These are phyloP conservation scores for Rhodophaea formosa DNA, from an alignment of 2,888 invertebrate species.

Conservation along the genomic window DNA sequence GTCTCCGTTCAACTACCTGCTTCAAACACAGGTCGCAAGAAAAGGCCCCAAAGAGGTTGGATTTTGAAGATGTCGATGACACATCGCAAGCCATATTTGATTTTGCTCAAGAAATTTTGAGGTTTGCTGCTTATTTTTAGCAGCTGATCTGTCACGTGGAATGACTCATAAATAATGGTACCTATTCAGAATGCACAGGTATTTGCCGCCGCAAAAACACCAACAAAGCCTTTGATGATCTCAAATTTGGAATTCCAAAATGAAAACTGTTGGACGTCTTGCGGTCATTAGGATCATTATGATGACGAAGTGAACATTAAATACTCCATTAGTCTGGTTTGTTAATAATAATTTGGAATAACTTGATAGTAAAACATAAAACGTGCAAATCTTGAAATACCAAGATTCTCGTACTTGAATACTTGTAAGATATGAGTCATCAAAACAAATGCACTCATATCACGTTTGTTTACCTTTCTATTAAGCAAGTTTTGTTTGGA, in stretches of 20 bases:
- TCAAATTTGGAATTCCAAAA: constrained; percentile 22
- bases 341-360: not conserved
- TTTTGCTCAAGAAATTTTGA: constrained; percentile 34
- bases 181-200: constrained; percentile 31
- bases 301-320: not conserved
- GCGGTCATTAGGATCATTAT: not conserved
- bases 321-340: not conserved
- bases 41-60: constrained; percentile 41
- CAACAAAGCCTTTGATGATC: constrained; percentile 27
- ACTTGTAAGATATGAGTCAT: constrained; percentile 4
- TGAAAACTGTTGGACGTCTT: not conserved
- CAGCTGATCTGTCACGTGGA: constrained; percentile 46
- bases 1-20: constrained; percentile 64
- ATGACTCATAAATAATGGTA: constrained; percentile 43
- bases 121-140: constrained; percentile 41
- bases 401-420: not conserved
- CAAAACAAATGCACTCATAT: constrained; percentile 15
- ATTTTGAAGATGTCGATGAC: constrained; percentile 54
- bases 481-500: not conserved
- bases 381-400: constrained; percentile 1
- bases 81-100: constrained; percentile 46
- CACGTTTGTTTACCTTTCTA: constrained; percentile 12
- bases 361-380: not conserved
- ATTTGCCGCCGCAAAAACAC: constrained; percentile 25
- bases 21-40: constrained; percentile 44